Base-by-base conservation (phyloP, 2,113 vertebrate genomes). In the Scartelaos histophorus region DNA sequence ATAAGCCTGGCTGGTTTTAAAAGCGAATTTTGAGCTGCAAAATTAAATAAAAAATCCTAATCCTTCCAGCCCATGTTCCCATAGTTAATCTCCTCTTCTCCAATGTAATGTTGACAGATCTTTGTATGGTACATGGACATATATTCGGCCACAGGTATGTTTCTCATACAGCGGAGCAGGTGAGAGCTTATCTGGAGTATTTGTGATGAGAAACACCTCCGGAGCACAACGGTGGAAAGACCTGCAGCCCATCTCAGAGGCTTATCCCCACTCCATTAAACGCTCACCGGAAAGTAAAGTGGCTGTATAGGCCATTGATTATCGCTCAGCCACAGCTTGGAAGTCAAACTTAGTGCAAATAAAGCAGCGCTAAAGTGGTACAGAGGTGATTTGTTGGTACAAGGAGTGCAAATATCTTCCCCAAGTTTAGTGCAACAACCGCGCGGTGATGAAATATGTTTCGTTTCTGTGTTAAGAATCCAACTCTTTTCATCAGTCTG, bases 231-330 rank as follows among this genome's bases (percentile, higher is more conserved):
- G 34, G 80, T 67, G 75, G 25, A 84, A 74, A 85, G 76, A 76
- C 80, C 85, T 74, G 74, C 70, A 65, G 71, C 73, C 51, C 71
- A 57, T 82, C 82, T 65, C 38, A 85, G 45, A 74, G 76, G 76
- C 62, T 87, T 90, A 84, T 88, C 82, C 73, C 76, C 85, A 86
- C 82, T 88, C 85, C 83, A 85, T 86, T 89, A 86, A 82, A 85
- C 76, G 80, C 78, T 75, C 84, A 87, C 75, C 73, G 82, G 69
- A 85, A 87, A 85, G 85, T 73, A 82, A 86, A 87, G 71, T 79
- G 81, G 76, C 77, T 78, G 79, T 78, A 80, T 67, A 80, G 78
- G 61, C 79, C 82, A 87, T 86, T 86, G 85, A 86, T 85, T 82
- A 79, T 85, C 70, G 70, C 75, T 88, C 85, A 85, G 79, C 80